Base-by-base conservation (phyloP, 2,888 invertebrate species). In the Cantharis nigra region DNA sequence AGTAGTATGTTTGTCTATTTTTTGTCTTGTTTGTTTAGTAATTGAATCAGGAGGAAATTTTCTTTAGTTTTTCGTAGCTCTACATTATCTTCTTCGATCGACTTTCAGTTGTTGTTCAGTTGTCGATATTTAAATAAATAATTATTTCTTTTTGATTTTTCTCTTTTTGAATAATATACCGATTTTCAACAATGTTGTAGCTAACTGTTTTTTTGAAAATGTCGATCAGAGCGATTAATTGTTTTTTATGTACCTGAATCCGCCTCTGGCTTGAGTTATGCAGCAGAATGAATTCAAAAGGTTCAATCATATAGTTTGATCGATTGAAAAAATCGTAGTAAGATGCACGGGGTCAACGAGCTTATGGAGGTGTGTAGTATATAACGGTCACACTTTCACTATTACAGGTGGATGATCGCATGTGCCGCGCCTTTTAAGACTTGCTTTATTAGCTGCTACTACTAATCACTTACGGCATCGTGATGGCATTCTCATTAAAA, bases 311-410 rank as follows among this genome's bases (percentile, higher is more conserved):
- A 49, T 49, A 49, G 7, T 49, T 49, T 49, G n/a, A 49, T 49
- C n/a, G 49, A 49, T 49, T 49, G 26, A 75, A 69, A 70, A 30
- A 69, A 63, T 75, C 72, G 74, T 76, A 79, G 76, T 72, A 76
- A 76, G 79, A 79, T 78, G 78, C 72, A 69, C 76, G 78, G 77
- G 82, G 79, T 82, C 82, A 80, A 80, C 78, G 81, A 73, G 80
- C 81, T 33, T 82, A 73, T 65, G 79, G 81, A 80, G 81, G 82
- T 81, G 81, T 81, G 82, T 80, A 78, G 79, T 79, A 77, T 78
- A 75, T 81, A 82, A 82, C 82, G 82, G 81, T 80, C 80, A 78
- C 81, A 80, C 82, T 82, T 82, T 82, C 82, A 82, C 82, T 82
- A 78, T 82, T 80, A 79, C 80, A 82, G 82, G 82, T 82, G 81